phyloP scores from a whole-genome alignment of 2,113 vertebrate species.

The Numenius arquata region DNA sequence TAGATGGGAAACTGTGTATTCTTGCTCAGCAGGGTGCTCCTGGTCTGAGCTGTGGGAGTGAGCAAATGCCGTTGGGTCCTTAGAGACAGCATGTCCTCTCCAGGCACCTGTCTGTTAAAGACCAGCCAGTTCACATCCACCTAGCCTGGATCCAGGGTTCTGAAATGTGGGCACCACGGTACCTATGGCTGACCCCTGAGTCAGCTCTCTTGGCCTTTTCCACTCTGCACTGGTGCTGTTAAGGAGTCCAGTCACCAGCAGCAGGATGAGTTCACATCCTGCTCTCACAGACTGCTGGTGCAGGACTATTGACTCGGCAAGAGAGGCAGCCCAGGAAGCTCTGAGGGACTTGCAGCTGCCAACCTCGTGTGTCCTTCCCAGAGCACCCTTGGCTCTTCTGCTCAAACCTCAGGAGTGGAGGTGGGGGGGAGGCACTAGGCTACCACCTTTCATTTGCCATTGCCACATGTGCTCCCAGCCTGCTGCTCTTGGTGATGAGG shows the following conservation, averaged over 20 bases:
- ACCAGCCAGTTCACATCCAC: background rate
- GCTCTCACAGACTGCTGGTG: background rate
- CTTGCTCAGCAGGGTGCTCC: background rate
- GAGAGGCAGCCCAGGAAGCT: no score
- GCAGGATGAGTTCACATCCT: background rate
- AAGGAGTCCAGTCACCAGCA: background rate
- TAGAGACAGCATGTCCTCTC: background rate
- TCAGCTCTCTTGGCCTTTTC: background rate
- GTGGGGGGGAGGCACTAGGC: background rate
- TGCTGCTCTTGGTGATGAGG: background rate
- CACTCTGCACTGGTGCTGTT: background rate
- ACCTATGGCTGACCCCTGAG: background rate
- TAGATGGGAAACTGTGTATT: background rate
- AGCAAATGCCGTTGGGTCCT: rapidly evolving
- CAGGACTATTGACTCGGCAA: background rate
- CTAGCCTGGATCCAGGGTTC: background rate
- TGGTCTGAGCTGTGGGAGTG: background rate
- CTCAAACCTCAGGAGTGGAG: background rate
- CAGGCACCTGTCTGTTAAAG: background rate
- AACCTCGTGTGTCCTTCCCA: background rate
- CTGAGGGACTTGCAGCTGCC: background rate
- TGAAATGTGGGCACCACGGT: background rate
- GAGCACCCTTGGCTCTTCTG: background rate
- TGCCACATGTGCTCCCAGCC: background rate
- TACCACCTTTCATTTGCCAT: background rate